Conservation (phyloP, 2,113 vertebrate species). For the Candoia aspera region DNA sequence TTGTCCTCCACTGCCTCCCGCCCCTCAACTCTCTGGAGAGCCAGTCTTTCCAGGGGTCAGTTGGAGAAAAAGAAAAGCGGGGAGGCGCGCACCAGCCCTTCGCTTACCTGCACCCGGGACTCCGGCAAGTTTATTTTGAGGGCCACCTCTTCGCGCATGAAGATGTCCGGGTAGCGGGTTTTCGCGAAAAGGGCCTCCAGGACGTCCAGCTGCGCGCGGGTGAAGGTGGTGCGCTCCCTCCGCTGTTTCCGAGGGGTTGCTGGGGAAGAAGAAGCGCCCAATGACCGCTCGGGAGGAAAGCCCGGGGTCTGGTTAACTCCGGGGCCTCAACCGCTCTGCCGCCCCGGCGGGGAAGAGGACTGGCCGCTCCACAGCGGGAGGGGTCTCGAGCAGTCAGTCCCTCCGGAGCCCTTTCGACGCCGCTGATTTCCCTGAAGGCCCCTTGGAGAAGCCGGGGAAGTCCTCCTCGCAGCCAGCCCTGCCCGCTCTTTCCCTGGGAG, state of each 20-base stretch:
- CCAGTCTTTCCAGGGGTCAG: neutral
- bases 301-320: neutral
- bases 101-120: constrained; percentile 90
- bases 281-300: neutral
- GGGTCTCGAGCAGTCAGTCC: neutral
- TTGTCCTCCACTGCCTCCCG: rapidly evolving
- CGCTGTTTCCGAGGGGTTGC: constrained; percentile 94
- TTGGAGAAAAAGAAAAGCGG: neutral
- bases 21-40: neutral
- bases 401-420: neutral
- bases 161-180: constrained; percentile 98
- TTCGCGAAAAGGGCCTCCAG: constrained; percentile 94
- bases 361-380: neutral
- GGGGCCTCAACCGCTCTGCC: neutral
- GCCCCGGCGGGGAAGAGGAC: neutral
- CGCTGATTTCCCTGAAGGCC: neutral
- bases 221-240: constrained; percentile 95
- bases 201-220: constrained; percentile 92
- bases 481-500: too few species aligned
- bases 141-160: constrained; percentile 98
- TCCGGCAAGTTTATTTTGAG: constrained; percentile 97
- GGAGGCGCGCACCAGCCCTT: neutral
- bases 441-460: neutral
- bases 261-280: constrained; percentile 57
- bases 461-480: too few species aligned